phyloP scores from a whole-genome alignment of 2,113 vertebrate species.

The Condylura cristata region DNA sequence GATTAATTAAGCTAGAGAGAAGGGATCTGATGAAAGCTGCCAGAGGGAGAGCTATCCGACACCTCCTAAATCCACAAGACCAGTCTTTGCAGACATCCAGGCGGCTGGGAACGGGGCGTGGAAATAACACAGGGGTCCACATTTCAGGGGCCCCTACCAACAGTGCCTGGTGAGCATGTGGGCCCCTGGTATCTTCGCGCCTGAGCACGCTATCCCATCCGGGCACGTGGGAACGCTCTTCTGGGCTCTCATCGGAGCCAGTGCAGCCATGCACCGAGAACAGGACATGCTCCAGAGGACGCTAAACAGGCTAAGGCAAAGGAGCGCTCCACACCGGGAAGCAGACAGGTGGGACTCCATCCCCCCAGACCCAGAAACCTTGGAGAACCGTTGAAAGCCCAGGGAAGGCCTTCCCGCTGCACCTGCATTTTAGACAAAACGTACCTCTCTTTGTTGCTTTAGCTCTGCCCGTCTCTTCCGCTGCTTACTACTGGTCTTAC shows the following conservation, averaged over 20 bases:
- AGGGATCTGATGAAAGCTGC: neutral
- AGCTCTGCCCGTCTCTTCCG: conserved; percentile 87
- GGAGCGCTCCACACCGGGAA: neutral
- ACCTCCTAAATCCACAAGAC: neutral
- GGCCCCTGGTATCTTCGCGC: neutral
- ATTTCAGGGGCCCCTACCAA: neutral
- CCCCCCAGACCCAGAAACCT: neutral
- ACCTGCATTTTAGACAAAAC: neutral
- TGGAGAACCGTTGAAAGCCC: neutral
- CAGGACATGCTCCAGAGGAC: neutral
- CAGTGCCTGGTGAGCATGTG: rapidly evolving
- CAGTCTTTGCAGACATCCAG: neutral
- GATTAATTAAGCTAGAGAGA: neutral
- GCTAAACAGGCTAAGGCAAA: neutral
- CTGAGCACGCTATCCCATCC: neutral
- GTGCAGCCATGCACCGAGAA: neutral
- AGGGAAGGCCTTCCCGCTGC: too few species aligned
- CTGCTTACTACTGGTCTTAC: conserved; percentile 88
- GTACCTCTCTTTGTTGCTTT: conserved; percentile 82
- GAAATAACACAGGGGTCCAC: neutral
- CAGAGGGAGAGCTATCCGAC: neutral
- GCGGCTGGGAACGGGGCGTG: neutral
- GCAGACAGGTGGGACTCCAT: neutral
- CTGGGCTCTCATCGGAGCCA: neutral
- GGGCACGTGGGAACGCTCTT: neutral